A percentile compares a stretch with the other conserved stretches of the same genome.
Evolutionary conservation across 2,888 invertebrate genomes (phyloP).

Genomic region (Agonum fuliginosum): DNA sequence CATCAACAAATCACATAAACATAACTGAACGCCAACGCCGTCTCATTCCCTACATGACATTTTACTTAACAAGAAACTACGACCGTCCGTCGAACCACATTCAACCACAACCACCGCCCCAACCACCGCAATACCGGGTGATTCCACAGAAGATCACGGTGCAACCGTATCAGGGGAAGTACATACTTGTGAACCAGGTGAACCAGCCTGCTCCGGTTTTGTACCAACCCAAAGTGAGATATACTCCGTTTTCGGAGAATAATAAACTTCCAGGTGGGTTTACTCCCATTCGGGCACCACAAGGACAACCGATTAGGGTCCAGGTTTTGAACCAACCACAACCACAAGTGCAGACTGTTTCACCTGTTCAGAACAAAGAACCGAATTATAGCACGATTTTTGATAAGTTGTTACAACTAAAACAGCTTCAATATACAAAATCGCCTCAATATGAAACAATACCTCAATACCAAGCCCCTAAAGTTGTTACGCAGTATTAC

Average conservation of each 20-base stretch:
- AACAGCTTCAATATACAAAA: conserved; percentile 65
- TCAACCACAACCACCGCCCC: conserved; percentile 52
- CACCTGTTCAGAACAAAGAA: conserved; percentile 18
- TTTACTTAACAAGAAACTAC: conserved; percentile 79
- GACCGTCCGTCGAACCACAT: conserved; percentile 67
- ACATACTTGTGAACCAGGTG: conserved; percentile 61
- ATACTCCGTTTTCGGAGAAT: conserved; percentile 75
- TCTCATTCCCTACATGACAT: conserved; percentile 88
- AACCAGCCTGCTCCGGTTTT: conserved; percentile 41
- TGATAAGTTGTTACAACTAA: conserved; percentile 70
- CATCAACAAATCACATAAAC: conserved; percentile 64
- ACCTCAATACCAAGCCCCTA: conserved; percentile 49
- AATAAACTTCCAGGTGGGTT: conserved; percentile 76
- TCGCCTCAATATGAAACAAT: conserved; percentile 53
- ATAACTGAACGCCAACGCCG: conserved; percentile 83
- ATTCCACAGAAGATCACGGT: conserved; percentile 60
- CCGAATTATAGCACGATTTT: conserved; percentile 70
- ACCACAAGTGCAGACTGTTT: conserved; percentile 44
- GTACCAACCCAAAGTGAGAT: conserved; percentile 69
- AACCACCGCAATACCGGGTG: conserved; percentile 49
- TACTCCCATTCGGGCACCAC: conserved; percentile 71
- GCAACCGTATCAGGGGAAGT: conserved; percentile 63
- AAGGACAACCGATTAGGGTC: conserved; percentile 51
- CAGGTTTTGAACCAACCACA: conserved; percentile 26
- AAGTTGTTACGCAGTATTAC: conserved; percentile 53